Base-by-base conservation (phyloP, 1,140 invertebrate species). In the Periplaneta americana region DNA sequence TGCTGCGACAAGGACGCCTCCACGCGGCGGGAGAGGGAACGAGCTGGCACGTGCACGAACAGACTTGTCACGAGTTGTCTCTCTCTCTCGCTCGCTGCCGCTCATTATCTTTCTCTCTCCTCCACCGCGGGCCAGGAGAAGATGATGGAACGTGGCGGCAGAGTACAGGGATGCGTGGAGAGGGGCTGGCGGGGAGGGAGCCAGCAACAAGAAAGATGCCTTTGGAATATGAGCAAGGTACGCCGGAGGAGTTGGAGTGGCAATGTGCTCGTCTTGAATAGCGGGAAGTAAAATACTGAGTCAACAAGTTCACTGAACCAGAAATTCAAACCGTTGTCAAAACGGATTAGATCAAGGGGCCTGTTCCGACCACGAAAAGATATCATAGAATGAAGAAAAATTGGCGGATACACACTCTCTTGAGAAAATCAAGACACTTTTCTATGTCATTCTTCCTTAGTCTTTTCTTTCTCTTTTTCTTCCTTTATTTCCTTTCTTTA, bases 1-100 rank as follows among this genome's bases (percentile, higher is more conserved):
- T 66, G 22, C 11, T 66, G 48, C 48, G 48, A 66, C 48, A 66
- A 66, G 48, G 77, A 77, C 34, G 75, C 75, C 18, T 37, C 34
- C 75, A 37, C 75, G 77, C 34, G 77, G 39, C 77, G 36, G 31
- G 33, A 48, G 32, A 36, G 34, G 34, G 39, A 48, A 78, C 39
- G 34, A 31, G 35, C 35, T 48, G 77, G 77, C 77, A 78, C 77
- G 77, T 78, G 77, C 77, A 78, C 77, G 77, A 48, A 31, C 77
- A 39, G 34, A 32, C 35, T 78, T 34, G 48, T 66, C 48, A 66
- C 48, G 48, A 66, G 48, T 66, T 66, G 9, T 9, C 48, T 66
- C 48, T n/a, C 22, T n/a, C 48, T 66, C 48, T 57, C 22, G 37
- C 5, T 1, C 39, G 17, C 6, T 48, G 6, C 48, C 9, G 22